Conservation (phyloP, 2,113 vertebrate species). For the Brachyhypopomus occidentalis region DNA sequence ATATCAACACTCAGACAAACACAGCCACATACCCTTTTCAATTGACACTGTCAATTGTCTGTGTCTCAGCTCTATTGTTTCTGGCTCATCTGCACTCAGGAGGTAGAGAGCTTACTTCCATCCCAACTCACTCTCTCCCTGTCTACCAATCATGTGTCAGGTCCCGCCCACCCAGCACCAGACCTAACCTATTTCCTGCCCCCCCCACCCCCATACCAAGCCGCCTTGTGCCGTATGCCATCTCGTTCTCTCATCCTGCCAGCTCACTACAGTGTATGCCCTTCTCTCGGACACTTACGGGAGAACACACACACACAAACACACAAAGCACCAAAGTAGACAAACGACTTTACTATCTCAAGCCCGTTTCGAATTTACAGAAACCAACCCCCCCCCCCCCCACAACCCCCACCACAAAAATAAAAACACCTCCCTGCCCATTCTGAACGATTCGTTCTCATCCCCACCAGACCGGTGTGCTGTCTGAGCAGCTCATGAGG, state of each 20-base stretch:
- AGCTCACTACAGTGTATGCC: background rate
- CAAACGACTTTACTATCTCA: conserved; percentile 9
- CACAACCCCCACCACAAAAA: background rate
- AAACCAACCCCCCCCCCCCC: background rate
- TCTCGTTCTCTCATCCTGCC: conserved; percentile 5
- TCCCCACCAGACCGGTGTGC: conserved; percentile 44
- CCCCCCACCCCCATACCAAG: conserved; percentile 15
- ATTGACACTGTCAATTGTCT: background rate
- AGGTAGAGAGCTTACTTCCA: background rate
- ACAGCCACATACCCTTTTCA: background rate
- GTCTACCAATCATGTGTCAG: conserved; percentile 1
- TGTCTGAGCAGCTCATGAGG: conserved; percentile 65
- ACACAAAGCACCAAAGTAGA: background rate
- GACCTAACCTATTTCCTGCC: conserved; percentile 44
- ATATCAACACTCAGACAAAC: too few species aligned
- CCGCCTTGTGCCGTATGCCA: background rate
- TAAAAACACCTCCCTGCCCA: too few species aligned
- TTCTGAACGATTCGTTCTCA: background rate
- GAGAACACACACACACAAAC: conserved; percentile 12
- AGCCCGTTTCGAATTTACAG: background rate
- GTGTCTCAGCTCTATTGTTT: background rate
- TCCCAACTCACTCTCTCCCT: background rate
- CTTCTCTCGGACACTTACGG: background rate
- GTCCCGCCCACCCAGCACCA: background rate
- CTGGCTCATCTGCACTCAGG: background rate